phyloP scores from a whole-genome alignment of 2,797 vertebrate species.

The Melanogrammus aeglefinus region DNA sequence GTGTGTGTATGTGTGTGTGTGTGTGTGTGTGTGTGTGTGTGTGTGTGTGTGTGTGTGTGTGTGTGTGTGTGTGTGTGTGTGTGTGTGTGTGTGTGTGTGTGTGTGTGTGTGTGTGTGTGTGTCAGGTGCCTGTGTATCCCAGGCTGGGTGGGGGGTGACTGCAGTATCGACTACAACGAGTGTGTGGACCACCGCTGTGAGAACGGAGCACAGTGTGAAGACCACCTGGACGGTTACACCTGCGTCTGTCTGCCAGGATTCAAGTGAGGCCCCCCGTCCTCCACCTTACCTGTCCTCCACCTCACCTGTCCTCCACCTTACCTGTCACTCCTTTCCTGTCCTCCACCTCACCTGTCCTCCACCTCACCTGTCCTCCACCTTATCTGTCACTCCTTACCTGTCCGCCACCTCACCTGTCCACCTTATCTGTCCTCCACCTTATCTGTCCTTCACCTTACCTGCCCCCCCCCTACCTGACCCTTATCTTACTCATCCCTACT shows the following conservation, averaged over 20 bases:
- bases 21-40: conserved; percentile 58
- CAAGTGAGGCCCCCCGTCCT: conserved; percentile 45
- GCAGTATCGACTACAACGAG: conserved; percentile 81
- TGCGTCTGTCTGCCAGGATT: conserved; percentile 77
- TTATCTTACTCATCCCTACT: too few species aligned
- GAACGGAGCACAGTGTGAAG: conserved; percentile 83
- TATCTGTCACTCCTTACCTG: too few species aligned
- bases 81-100: background rate
- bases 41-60: conserved; percentile 65
- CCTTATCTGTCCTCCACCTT: background rate
- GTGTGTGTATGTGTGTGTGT: background rate
- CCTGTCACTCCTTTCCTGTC: too few species aligned
- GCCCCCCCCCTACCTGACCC: too few species aligned
- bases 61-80: too few species aligned
- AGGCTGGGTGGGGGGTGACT: conserved; percentile 84
- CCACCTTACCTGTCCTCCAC: background rate
- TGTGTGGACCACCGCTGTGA: conserved; percentile 86
- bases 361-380: background rate
- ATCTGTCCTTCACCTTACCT: background rate
- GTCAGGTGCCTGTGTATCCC: conserved; percentile 85
- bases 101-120: conserved; percentile 20
- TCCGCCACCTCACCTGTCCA: too few species aligned
- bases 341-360: background rate
- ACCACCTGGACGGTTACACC: conserved; percentile 83
- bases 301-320: background rate